Conservation (phyloP, 2,888 invertebrate genomes). For the Ecliptopera silaceata region DNA sequence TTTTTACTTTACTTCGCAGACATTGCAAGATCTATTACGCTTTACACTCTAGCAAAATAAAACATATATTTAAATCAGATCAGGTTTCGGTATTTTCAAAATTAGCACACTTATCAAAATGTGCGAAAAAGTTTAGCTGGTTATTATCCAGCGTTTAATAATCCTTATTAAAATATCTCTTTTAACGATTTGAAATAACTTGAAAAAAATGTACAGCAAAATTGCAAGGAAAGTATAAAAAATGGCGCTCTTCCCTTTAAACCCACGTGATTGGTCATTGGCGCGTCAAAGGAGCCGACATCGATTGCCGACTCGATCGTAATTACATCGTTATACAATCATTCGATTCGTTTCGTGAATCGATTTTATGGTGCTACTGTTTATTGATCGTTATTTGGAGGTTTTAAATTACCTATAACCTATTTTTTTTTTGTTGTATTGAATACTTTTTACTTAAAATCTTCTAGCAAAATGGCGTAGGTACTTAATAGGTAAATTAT, state of each 20-base stretch:
- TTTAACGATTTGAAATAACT: constrained; percentile 2
- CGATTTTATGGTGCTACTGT: constrained; percentile 37
- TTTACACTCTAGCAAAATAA: too few relatives aligned
- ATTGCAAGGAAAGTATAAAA: constrained; percentile 19
- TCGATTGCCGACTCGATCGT: constrained; percentile 51
- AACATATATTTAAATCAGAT: too few relatives aligned
- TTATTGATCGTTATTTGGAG: constrained; percentile 9
- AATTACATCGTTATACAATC: constrained; percentile 52
- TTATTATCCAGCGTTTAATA: background rate
- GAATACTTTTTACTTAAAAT: constrained; percentile 1
- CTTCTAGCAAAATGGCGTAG: too few relatives aligned
- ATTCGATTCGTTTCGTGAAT: constrained; percentile 43
- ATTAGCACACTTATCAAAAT: too few relatives aligned
- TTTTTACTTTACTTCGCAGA: too few relatives aligned
- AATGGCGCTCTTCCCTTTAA: constrained; percentile 10
- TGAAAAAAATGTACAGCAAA: constrained; percentile 3
- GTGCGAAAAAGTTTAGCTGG: background rate
- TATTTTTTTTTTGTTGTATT: too few relatives aligned
- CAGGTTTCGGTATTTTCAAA: too few relatives aligned
- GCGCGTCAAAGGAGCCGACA: constrained; percentile 56
- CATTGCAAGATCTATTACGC: too few relatives aligned
- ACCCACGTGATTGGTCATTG: constrained; percentile 44
- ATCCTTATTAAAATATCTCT: background rate
- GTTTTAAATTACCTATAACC: background rate
- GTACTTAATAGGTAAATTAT: too few relatives aligned